Conservation (phyloP, 2,797 vertebrate genomes). For the Enteromius radiatus region DNA sequence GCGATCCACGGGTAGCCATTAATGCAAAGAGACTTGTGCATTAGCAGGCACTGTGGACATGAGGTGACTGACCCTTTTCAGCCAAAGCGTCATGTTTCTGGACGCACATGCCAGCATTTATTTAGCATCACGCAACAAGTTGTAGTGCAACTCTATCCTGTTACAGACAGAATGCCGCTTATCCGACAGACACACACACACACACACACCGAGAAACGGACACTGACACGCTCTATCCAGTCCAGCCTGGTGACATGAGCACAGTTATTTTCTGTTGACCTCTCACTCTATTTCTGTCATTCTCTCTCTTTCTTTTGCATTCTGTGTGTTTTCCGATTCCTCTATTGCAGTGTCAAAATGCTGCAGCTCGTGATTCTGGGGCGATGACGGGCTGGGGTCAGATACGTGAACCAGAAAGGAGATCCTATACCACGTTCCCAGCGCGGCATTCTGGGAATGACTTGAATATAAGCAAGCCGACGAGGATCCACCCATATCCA, state of each 20-base stretch:
- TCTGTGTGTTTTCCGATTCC: slow-evolving; percentile 23
- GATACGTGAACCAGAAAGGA: slow-evolving; percentile 63
- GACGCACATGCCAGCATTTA: slow-evolving; percentile 78
- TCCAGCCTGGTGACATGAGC: neutral
- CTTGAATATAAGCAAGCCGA: slow-evolving; percentile 62
- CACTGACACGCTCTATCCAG: neutral
- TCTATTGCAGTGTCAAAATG: slow-evolving; percentile 3
- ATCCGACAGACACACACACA: slow-evolving; percentile 60
- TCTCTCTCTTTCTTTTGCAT: slow-evolving; percentile 54
- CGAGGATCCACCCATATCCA: slow-evolving; percentile 49
- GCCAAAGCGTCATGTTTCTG: slow-evolving; percentile 72
- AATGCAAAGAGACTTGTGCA: slow-evolving; percentile 40
- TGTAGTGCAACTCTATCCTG: slow-evolving; percentile 73
- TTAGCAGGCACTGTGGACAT: slow-evolving; percentile 63
- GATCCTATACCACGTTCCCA: slow-evolving; percentile 60
- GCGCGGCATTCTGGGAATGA: slow-evolving; percentile 64
- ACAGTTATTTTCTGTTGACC: slow-evolving; percentile 48
- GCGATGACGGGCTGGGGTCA: slow-evolving; percentile 68
- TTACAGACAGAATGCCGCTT: slow-evolving; percentile 63
- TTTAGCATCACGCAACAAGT: slow-evolving; percentile 79
- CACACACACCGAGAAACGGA: neutral
- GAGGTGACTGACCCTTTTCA: slow-evolving; percentile 71
- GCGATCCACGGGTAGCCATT: slow-evolving; percentile 37
- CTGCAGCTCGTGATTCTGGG: slow-evolving; percentile 56
- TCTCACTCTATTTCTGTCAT: slow-evolving; percentile 64